phyloP scores from a whole-genome alignment of 2,113 vertebrate genomes.

The Dasyprocta punctata region DNA sequence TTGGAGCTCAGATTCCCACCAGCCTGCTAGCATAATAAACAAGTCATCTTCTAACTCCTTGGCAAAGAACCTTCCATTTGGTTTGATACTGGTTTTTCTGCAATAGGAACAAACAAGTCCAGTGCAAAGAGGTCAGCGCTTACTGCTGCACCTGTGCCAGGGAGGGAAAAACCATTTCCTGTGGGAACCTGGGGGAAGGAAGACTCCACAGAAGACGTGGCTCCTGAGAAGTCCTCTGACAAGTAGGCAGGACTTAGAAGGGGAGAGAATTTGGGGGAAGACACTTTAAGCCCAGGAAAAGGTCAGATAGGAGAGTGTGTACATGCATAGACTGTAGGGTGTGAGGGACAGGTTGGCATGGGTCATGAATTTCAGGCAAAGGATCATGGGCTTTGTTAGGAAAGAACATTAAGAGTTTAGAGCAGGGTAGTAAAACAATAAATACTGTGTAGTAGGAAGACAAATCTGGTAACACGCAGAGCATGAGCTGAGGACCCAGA shows the following conservation, averaged over 20 bases:
- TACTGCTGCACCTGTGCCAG: not conserved
- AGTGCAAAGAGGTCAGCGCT: not conserved
- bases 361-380: not conserved
- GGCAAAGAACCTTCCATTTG: no score
- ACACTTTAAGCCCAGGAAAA: not conserved
- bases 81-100: no score
- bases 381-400: not conserved
- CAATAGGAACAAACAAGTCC: not conserved
- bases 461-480: not conserved
- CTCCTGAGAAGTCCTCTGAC: not conserved
- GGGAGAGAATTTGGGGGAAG: not conserved
- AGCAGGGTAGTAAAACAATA: not conserved
- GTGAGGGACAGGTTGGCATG: not conserved
- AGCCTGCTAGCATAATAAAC: no score
- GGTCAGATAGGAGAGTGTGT: rapidly evolving
- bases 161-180: not conserved
- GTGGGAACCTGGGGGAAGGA: not conserved
- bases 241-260: not conserved
- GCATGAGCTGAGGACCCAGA: not conserved
- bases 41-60: no score
- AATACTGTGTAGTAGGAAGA: not conserved
- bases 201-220: not conserved
- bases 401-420: not conserved
- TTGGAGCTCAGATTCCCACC: no score
- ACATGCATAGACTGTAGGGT: no score